These are phyloP conservation scores for Corythornis cristatus DNA, from an alignment of 2,113 vertebrate genomes.

Conservation along the genomic window DNA sequence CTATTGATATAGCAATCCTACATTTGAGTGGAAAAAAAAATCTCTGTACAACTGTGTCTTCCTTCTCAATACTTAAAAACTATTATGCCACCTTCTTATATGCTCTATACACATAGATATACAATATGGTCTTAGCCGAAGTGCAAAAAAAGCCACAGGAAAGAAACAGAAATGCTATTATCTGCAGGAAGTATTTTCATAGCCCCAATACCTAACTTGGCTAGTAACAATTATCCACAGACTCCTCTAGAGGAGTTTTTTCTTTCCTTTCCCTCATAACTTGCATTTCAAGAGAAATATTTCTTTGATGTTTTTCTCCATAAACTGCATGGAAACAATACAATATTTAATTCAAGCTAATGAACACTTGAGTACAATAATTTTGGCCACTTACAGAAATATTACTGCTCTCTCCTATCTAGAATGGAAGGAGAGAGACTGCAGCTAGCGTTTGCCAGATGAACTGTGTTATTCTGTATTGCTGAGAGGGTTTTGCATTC, in stretches of 20 bases:
- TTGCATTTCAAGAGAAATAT: neutral
- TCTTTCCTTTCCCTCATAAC: neutral
- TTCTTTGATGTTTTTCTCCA: neutral
- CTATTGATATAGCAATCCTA: neutral
- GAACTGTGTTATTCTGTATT: neutral
- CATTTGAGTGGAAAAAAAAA: neutral
- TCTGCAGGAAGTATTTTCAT: neutral
- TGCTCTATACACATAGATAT: fast-evolving
- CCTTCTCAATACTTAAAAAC: neutral
- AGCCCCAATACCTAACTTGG: neutral
- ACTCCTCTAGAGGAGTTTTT: neutral
- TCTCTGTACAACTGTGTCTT: neutral
- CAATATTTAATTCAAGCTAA: neutral
- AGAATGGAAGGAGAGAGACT: neutral
- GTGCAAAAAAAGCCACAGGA: neutral
- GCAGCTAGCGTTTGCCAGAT: neutral
- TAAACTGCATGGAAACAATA: neutral
- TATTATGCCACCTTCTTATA: neutral
- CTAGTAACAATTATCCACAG: neutral
- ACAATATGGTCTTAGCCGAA: neutral
- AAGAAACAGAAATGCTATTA: neutral
- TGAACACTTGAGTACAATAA: neutral
- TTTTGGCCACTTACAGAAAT: neutral
- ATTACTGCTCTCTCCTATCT: neutral
- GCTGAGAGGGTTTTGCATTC: neutral